These are phyloP conservation scores for Labia minor DNA, from an alignment of 2,888 invertebrate genomes.

Conservation along the genomic window DNA sequence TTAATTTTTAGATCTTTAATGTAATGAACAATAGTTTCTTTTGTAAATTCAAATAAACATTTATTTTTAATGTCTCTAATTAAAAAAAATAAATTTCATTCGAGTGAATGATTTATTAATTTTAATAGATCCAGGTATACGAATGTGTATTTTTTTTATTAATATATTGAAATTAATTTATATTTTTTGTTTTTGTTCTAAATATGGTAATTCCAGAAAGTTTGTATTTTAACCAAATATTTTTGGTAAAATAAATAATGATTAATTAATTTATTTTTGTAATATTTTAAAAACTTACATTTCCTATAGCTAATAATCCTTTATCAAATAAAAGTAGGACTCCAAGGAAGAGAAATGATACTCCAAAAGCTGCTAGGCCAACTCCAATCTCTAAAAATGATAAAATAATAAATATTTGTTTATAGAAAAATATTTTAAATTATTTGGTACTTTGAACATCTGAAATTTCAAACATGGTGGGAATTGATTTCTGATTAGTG, in stretches of 20 bases:
- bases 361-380: slow-evolving; percentile 90
- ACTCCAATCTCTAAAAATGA: slow-evolving; percentile 83
- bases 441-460: neutral
- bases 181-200: no score
- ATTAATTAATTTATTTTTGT: no score
- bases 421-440: neutral
- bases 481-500: neutral
- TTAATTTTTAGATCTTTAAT: neutral
- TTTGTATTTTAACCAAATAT: no score
- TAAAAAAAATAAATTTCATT: no score
- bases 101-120: no score
- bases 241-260: no score
- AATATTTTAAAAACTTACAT: slow-evolving; percentile 62
- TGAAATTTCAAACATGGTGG: slow-evolving; percentile 7
- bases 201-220: no score
- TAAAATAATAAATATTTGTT: slow-evolving; percentile 26
- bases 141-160: no score
- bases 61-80: no score
- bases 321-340: slow-evolving; percentile 90
- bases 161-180: no score
- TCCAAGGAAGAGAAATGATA: slow-evolving; percentile 88
- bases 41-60: no score
- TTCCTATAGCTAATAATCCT: slow-evolving; percentile 95
- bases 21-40: neutral
- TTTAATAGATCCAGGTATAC: no score